Conservation (phyloP, 2,797 vertebrate species). For the Gymnopithys bicolor region DNA sequence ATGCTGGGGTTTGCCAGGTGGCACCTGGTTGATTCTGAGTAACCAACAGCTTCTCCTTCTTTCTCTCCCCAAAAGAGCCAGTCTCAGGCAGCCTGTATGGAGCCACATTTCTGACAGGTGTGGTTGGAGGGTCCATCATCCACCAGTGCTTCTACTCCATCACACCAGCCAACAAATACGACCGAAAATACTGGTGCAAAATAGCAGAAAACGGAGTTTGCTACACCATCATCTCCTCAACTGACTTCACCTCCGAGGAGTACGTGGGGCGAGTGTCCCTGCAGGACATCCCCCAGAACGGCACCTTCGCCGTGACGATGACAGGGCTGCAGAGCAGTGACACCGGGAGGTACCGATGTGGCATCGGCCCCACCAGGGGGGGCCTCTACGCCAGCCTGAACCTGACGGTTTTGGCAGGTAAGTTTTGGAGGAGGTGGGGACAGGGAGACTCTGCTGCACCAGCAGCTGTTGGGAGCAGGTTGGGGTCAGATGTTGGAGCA, state of each 20-base stretch:
- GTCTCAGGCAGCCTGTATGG: slow-evolving; percentile 41
- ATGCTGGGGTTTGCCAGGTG: accelerated
- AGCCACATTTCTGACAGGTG: slow-evolving; percentile 46
- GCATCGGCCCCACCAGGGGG: slow-evolving; percentile 56
- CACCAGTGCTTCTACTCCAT: slow-evolving; percentile 70
- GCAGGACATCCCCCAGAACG: background rate
- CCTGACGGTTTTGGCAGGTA: slow-evolving; percentile 67
- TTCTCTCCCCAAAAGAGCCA: background rate
- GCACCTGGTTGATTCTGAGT: background rate
- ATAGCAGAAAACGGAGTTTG: background rate
- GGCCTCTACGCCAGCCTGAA: slow-evolving; percentile 44
- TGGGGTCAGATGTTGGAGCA: background rate
- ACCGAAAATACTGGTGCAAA: slow-evolving; percentile 79
- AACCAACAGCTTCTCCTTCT: background rate
- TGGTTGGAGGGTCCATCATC: slow-evolving; percentile 55
- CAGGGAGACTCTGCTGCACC: accelerated
- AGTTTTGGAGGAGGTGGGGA: background rate
- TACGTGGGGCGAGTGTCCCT: slow-evolving; percentile 57
- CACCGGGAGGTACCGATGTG: slow-evolving; percentile 70
- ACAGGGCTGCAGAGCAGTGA: slow-evolving; percentile 41
- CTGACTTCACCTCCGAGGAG: background rate
- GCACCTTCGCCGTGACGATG: slow-evolving; percentile 63
- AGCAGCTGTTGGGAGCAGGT: accelerated
- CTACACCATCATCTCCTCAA: slow-evolving; percentile 70
- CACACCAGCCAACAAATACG: slow-evolving; percentile 56